Conservation (phyloP, 1,140 invertebrate species). For the Nylanderia fulva region DNA sequence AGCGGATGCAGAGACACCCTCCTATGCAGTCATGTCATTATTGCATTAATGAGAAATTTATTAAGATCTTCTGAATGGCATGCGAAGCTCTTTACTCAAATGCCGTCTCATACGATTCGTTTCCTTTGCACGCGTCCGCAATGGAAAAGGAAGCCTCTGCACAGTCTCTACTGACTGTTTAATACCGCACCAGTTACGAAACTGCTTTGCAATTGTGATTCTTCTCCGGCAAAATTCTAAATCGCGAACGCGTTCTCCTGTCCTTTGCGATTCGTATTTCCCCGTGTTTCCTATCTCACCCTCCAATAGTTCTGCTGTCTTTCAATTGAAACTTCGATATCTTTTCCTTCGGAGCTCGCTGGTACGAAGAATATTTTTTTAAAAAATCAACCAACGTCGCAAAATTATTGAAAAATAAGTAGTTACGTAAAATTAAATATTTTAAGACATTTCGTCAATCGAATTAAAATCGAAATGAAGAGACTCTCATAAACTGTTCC, state of each 20-base stretch:
- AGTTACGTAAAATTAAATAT: neutral
- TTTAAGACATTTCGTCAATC: neutral
- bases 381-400: neutral
- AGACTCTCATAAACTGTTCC: neutral
- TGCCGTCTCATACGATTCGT: constrained; percentile 5
- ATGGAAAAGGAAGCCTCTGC: neutral
- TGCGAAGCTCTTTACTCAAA: neutral
- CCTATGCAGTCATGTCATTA: neutral
- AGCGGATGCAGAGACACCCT: neutral
- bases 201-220: constrained; percentile 78
- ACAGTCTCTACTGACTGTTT: constrained; percentile 59
- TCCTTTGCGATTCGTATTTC: neutral
- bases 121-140: neutral
- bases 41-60: constrained; percentile 36
- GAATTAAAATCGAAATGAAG: neutral
- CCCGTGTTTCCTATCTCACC: constrained; percentile 29
- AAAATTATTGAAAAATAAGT: neutral
- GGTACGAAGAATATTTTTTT: neutral
- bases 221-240: constrained; percentile 67
- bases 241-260: constrained; percentile 8
- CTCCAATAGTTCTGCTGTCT: neutral
- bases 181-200: constrained; percentile 75
- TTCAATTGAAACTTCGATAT: neutral
- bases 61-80: neutral
- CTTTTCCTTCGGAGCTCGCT: neutral